These are phyloP conservation scores for Watsonalla cultraria DNA, from an alignment of 2,888 invertebrate genomes.

Conservation along the genomic window DNA sequence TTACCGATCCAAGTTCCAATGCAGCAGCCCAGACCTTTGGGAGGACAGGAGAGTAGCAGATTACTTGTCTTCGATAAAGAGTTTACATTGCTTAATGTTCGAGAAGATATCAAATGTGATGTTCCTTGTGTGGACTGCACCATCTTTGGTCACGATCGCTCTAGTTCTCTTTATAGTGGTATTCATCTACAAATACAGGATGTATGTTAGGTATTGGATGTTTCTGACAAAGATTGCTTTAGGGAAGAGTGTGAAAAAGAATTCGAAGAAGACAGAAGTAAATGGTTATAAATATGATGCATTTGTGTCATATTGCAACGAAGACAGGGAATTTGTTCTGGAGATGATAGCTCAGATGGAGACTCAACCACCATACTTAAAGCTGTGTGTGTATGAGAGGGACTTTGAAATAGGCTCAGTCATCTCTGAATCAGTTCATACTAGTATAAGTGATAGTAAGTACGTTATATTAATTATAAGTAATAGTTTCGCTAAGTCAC, in stretches of 20 bases:
- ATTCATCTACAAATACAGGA: constrained; percentile 60
- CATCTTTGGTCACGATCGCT: constrained; percentile 52
- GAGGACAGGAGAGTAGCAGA: constrained; percentile 60
- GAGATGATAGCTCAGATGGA: constrained; percentile 80
- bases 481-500: constrained; percentile 82
- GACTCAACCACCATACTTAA: constrained; percentile 76
- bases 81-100: constrained; percentile 56
- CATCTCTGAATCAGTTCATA: constrained; percentile 82
- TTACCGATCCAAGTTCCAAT: constrained; percentile 50
- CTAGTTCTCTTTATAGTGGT: constrained; percentile 41
- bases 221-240: constrained; percentile 76
- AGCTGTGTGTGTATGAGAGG: constrained; percentile 83
- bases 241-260: constrained; percentile 55
- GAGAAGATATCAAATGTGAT: constrained; percentile 57
- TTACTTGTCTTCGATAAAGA: constrained; percentile 58
- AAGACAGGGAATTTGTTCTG: constrained; percentile 80
- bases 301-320: constrained; percentile 80
- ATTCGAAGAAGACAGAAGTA: constrained; percentile 23
- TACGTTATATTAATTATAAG: constrained; percentile 83
- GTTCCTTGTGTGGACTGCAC: constrained; percentile 62
- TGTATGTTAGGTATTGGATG: constrained; percentile 76
- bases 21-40: constrained; percentile 69
- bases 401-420: constrained; percentile 82
- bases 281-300: constrained; percentile 76
- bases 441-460: constrained; percentile 81